Percentiles rank a stretch among this genome's conserved stretches.
phyloP scores from a whole-genome alignment of 2,113 vertebrate species.

The Gyps fulvus region DNA sequence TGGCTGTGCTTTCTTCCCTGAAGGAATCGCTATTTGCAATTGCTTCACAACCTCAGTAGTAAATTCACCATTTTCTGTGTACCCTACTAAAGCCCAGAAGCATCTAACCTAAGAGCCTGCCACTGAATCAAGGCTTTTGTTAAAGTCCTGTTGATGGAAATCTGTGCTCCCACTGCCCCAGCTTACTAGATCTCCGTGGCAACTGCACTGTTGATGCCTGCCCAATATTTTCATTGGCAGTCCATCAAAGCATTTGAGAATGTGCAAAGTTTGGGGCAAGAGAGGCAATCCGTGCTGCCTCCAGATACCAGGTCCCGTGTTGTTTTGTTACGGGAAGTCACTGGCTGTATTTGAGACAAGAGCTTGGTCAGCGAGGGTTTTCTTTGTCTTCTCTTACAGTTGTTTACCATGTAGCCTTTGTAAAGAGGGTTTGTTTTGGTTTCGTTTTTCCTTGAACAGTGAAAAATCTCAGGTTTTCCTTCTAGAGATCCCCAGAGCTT shows the following conservation, averaged over 20 bases:
- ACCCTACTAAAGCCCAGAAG: conserved; percentile 62
- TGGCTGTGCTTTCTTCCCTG: neutral
- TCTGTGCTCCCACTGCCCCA: conserved; percentile 70
- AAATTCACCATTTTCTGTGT: neutral
- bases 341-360: neutral
- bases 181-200: conserved; percentile 69
- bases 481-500: neutral
- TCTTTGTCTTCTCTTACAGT: neutral
- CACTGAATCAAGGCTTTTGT: conserved; percentile 83
- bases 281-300: neutral
- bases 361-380: neutral
- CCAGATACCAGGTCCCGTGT: neutral
- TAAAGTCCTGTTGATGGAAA: conserved; percentile 69
- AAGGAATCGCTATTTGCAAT: neutral
- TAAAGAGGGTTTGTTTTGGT: neutral
- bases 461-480: neutral
- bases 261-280: conserved; percentile 31
- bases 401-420: rapidly evolving
- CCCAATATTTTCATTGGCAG: conserved; percentile 80
- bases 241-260: conserved; percentile 69
- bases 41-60: neutral
- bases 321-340: neutral
- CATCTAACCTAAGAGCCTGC: conserved; percentile 42
- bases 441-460: rapidly evolving
- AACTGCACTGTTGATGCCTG: conserved; percentile 61